These are phyloP conservation scores for Microplitis mediator DNA, from an alignment of 1,140 invertebrate genomes.

Conservation along the genomic window DNA sequence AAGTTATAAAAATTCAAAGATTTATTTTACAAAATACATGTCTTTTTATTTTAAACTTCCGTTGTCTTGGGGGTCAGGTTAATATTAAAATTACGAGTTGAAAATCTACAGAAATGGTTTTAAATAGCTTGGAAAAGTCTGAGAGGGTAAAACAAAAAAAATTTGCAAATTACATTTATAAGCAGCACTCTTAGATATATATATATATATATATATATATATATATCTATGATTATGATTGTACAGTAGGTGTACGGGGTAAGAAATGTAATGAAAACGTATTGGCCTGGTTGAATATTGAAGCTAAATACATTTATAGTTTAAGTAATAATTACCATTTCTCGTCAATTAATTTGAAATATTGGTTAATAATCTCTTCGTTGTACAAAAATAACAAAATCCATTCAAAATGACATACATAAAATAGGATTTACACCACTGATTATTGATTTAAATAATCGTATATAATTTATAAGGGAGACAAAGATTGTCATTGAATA, in stretches of 20 bases:
- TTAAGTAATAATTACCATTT: neutral
- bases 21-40: too few relatives aligned
- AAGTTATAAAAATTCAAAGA: too few relatives aligned
- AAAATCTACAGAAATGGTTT: too few relatives aligned
- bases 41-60: too few relatives aligned
- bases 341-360: neutral
- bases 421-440: neutral
- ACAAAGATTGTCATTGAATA: neutral
- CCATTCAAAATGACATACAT: neutral
- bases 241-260: too few relatives aligned
- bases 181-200: too few relatives aligned
- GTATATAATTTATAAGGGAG: neutral
- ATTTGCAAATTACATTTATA: too few relatives aligned
- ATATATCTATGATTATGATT: too few relatives aligned
- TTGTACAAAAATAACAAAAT: constrained; percentile 38
- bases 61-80: too few relatives aligned
- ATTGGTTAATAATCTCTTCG: constrained; percentile 15
- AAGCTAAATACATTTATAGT: neutral
- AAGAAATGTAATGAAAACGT: neutral
- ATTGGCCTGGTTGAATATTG: neutral
- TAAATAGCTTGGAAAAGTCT: too few relatives aligned
- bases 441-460: neutral
- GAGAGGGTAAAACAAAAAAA: too few relatives aligned
- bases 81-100: too few relatives aligned
- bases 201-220: neutral